phyloP scores from a whole-genome alignment of 2,113 vertebrate genomes.

The Irena cyanogastra region DNA sequence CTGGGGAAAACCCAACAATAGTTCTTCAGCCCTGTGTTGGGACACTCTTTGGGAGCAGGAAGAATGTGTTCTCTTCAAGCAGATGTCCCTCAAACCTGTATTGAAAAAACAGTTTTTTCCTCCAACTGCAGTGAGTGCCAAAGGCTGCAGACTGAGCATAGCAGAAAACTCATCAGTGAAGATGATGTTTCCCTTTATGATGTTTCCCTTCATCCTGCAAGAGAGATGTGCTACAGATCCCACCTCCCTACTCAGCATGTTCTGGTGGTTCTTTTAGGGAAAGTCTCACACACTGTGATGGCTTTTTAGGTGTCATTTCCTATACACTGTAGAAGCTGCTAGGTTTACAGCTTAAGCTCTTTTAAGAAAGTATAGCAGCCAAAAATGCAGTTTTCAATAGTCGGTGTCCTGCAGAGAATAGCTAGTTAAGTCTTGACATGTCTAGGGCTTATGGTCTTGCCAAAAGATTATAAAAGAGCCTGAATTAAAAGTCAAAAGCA shows the following conservation, averaged over 20 bases:
- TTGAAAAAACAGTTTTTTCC: not conserved
- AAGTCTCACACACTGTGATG: not conserved
- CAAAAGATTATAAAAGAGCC: not conserved
- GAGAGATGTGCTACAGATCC: not conserved
- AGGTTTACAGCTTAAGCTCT: not conserved
- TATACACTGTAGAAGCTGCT: not conserved
- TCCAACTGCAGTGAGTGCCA: not conserved
- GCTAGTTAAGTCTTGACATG: not conserved
- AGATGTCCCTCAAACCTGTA: not conserved
- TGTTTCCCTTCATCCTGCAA: not conserved
- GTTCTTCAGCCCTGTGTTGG: accelerated
- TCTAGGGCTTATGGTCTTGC: not conserved
- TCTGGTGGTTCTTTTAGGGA: not conserved
- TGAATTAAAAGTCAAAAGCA: not conserved
- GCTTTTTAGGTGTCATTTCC: not conserved
- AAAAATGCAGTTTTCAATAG: not conserved
- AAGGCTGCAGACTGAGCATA: not conserved
- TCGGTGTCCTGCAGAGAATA: not conserved
- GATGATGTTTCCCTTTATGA: not conserved
- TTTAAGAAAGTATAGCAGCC: accelerated
- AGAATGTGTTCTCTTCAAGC: not conserved
- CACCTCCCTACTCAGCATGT: not conserved
- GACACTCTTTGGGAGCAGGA: not conserved
- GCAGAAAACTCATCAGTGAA: not conserved
- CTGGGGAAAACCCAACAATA: not conserved